Conservation (phyloP, 2,888 invertebrate species). For the Idaea aversata region DNA sequence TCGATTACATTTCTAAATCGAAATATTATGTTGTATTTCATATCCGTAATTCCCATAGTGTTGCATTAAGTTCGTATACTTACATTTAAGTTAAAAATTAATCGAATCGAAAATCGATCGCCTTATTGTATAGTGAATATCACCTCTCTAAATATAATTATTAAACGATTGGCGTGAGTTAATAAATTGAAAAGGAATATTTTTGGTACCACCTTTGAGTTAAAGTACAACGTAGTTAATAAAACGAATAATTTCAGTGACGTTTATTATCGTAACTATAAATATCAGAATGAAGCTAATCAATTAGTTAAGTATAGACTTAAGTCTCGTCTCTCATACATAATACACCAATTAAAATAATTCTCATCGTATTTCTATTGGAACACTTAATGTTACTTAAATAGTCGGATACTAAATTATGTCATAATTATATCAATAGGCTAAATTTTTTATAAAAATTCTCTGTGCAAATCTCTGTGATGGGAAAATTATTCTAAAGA, state of each 20-base stretch:
- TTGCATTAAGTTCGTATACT: constrained; percentile 60
- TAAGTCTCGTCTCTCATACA: constrained; percentile 66
- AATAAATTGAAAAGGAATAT: constrained; percentile 62
- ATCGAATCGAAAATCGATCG: constrained; percentile 54
- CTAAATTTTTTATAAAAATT: constrained; percentile 60
- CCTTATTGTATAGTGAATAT: constrained; percentile 67
- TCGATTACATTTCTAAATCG: constrained; percentile 78
- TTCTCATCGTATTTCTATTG: constrained; percentile 66
- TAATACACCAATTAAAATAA: constrained; percentile 66
- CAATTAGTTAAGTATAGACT: constrained; percentile 67
- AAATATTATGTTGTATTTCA: constrained; percentile 72
- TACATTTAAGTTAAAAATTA: constrained; percentile 67
- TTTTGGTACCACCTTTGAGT: constrained; percentile 79
- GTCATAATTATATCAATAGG: constrained; percentile 76
- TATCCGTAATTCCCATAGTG: constrained; percentile 67
- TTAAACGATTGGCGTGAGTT: constrained; percentile 69
- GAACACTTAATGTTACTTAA: constrained; percentile 55
- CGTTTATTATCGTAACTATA: constrained; percentile 65
- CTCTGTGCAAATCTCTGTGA: constrained; percentile 78
- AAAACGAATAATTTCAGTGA: constrained; percentile 68
- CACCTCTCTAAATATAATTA: constrained; percentile 61
- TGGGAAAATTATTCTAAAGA: constrained; percentile 77
- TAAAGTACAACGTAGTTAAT: constrained; percentile 78
- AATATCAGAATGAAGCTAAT: constrained; percentile 68
- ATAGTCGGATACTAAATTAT: constrained; percentile 69